Evolutionary conservation across 2,113 vertebrate species (phyloP).

Genomic region (Hemibagrus wyckioides): DNA sequence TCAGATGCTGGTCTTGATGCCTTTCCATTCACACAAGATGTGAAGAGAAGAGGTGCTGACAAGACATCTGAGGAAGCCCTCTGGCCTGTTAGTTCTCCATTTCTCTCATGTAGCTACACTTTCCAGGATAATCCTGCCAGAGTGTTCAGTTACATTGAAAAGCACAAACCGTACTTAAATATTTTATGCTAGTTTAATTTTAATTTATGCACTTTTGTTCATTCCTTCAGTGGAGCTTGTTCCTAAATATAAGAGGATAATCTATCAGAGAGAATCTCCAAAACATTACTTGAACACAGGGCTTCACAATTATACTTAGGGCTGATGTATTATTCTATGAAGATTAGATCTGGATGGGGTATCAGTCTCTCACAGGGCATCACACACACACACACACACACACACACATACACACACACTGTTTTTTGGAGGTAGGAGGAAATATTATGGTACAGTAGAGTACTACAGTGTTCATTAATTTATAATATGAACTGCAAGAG

Average conservation of each 20-base stretch:
- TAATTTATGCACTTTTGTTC: not conserved
- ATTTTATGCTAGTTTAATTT: not conserved
- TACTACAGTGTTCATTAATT: not conserved
- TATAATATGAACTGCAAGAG: not conserved
- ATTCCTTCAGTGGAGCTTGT: not conserved
- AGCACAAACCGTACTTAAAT: not conserved
- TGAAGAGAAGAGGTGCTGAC: constrained; percentile 8
- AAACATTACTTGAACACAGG: not conserved
- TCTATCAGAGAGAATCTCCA: not conserved
- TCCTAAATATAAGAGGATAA: not conserved
- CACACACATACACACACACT: not conserved
- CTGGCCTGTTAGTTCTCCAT: not conserved
- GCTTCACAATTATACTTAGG: not conserved
- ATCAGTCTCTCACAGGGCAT: not conserved
- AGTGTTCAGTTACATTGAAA: not conserved
- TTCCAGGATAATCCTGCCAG: not conserved
- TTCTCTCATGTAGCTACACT: not conserved
- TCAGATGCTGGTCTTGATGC: not conserved
- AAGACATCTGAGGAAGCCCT: not conserved
- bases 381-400: not conserved
- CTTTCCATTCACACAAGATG: not conserved
- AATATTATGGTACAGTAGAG: not conserved
- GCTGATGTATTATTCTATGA: not conserved
- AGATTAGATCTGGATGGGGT: not conserved
- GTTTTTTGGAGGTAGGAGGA: not conserved